Base-by-base conservation (phyloP, 2,113 vertebrate species). In the Micronycteris hirsuta region DNA sequence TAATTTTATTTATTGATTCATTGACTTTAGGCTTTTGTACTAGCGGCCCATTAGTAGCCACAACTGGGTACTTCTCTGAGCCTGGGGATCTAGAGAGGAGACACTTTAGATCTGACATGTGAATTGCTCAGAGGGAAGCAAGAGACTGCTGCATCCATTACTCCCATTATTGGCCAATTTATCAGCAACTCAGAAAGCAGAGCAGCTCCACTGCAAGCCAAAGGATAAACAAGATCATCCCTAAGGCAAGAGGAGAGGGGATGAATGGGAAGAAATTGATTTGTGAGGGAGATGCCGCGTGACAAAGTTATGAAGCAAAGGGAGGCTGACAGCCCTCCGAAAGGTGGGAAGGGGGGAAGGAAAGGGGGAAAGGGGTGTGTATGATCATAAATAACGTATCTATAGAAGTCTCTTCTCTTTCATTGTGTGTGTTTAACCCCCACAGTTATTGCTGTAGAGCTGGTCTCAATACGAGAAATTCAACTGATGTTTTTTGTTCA, bases 131-230 rank as follows among this genome's bases (percentile, higher is more conserved):
- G 49, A 33, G 4, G 56, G 41, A 93, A 77, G 43, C 52, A 97
- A 94, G 96, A 97, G 81, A 95, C 85, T 81, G 24, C 31, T 89
- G 61, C 43, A 96, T 98, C 97, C 96, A 97, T 97, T 98, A 98
- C n/a, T 76, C 20, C 91, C 58, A 89, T 98, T 98, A 98, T 88
- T 88, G 96, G 82, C 7, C 94, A 96, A 97, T 98, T 98, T 97
- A 26, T 98, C 97, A 98, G 41, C 65, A 89, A 63, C 74, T 93
- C 43, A 84, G 96, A 95, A 97, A 97, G 95, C 76, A n/a, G 36
- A 83, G 86, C 94, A 26, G 78, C 97, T 96, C 47, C 54, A 86
- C 22, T 74, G 58, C 31, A 86, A 96, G 78, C 78, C 33, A 52
- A 58, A 96, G 52, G 54, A 95, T 86, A 77, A 13, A 41, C 3